A percentile compares a stretch with the other conserved stretches of the same genome.
Conservation (phyloP, 1,140 invertebrate species). For the Platyscapa corneri region DNA sequence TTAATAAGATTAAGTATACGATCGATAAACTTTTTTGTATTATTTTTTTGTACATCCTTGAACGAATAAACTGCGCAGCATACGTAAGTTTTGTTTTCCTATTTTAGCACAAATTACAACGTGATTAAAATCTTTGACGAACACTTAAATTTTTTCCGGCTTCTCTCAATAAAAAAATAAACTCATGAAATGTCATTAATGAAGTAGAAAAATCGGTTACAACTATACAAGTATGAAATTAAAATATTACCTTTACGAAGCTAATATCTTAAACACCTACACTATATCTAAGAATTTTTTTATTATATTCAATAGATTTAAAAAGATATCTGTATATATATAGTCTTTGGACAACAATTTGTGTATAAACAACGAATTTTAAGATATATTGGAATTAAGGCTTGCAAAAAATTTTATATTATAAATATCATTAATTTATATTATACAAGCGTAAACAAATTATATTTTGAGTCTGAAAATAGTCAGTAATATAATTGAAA, state of each 20-base stretch:
- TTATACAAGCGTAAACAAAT: no score
- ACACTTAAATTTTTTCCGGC: constrained; percentile 1
- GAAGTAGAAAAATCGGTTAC: constrained; percentile 3
- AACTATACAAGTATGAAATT: not conserved
- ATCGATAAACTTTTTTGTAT: not conserved
- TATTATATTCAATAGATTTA: not conserved
- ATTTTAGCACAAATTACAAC: constrained; percentile 9
- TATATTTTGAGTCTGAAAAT: no score
- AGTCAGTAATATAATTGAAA: no score
- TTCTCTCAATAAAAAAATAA: constrained; percentile 13
- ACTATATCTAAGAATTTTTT: not conserved
- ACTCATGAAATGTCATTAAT: not conserved
- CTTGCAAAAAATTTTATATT: not conserved
- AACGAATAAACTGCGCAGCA: not conserved
- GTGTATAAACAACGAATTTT: not conserved
- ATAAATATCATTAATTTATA: no score
- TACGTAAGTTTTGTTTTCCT: not conserved
- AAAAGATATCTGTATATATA: not conserved
- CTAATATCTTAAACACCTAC: not conserved
- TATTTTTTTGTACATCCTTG: not conserved
- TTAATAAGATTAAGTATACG: not conserved
- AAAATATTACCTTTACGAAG: not conserved
- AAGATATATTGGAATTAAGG: not conserved
- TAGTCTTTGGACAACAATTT: not conserved
- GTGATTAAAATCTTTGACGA: constrained; percentile 21